These are phyloP conservation scores for Desmodus rotundus DNA, from an alignment of 2,113 vertebrate species.

Conservation along the genomic window DNA sequence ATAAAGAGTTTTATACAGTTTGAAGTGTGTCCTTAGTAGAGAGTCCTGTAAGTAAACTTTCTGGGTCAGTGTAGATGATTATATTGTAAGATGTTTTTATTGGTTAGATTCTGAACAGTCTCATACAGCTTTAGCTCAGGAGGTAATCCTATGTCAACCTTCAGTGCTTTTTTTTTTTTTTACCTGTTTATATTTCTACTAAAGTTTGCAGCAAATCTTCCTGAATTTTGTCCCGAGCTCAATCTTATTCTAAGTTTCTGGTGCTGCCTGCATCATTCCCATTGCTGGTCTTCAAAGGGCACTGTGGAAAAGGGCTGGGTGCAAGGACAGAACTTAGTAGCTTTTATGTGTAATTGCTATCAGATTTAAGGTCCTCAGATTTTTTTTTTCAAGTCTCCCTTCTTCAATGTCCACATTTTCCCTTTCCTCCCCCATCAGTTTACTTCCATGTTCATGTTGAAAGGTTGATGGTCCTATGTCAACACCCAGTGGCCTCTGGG, in stretches of 20 bases:
- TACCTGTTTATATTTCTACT: background rate
- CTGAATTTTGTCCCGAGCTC: background rate
- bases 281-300: background rate
- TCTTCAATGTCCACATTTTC: background rate
- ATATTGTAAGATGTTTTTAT: background rate
- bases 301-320: background rate
- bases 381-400: background rate
- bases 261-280: background rate
- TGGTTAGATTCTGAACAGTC: background rate
- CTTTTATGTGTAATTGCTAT: background rate
- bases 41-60: background rate
- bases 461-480: background rate
- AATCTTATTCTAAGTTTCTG: background rate
- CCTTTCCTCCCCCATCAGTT: background rate
- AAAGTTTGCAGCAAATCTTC: conserved; percentile 4
- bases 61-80: background rate
- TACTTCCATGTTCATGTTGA: background rate
- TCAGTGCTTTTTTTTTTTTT: background rate
- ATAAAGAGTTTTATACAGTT: background rate
- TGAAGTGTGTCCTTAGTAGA: background rate
- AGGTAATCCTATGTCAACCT: background rate
- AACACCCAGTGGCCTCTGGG: background rate
- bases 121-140: background rate
- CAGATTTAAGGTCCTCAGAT: background rate
- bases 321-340: background rate